phyloP scores from a whole-genome alignment of 2,888 invertebrate species.

The Trichopria drosophilae region DNA sequence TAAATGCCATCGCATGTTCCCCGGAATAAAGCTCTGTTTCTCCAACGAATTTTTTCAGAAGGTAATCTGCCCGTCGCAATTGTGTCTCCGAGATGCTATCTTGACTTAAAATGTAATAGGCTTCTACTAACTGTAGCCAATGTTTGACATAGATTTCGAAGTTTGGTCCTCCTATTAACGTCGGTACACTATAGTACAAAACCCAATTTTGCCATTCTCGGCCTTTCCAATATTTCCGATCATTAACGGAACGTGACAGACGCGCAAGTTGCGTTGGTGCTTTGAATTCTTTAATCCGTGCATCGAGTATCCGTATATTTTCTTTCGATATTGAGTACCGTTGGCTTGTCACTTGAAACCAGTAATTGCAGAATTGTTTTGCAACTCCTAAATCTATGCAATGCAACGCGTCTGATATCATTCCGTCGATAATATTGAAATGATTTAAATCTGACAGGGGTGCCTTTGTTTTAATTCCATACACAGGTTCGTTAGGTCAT shows the following conservation, averaged over 20 bases:
- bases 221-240: slow-evolving; percentile 22
- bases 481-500: too few relatives aligned
- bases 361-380: slow-evolving; percentile 17
- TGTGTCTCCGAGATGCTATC: slow-evolving; percentile 28
- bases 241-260: slow-evolving; percentile 12
- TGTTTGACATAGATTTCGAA: too few relatives aligned
- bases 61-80: slow-evolving; percentile 18
- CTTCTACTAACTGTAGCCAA: too few relatives aligned
- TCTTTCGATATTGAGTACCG: too few relatives aligned
- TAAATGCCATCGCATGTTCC: slow-evolving; percentile 22
- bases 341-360: slow-evolving; percentile 12
- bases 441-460: slow-evolving; percentile 7
- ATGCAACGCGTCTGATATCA: slow-evolving; percentile 27
- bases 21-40: slow-evolving; percentile 24
- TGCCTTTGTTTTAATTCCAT: slow-evolving; percentile 8
- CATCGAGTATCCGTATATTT: slow-evolving; percentile 4
- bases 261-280: slow-evolving; percentile 14
- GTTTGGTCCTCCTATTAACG: slow-evolving; percentile 14
- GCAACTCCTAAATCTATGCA: slow-evolving; percentile 7
- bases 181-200: slow-evolving; percentile 28
- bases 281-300: background rate
- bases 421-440: slow-evolving; percentile 26
- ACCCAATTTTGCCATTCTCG: slow-evolving; percentile 30
- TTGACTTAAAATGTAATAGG: too few relatives aligned
- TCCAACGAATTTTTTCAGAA: too few relatives aligned